Evolutionary conservation across 2,888 invertebrate genomes (phyloP).

Genomic region (Aphelenchoides bicaudatus): DNA sequence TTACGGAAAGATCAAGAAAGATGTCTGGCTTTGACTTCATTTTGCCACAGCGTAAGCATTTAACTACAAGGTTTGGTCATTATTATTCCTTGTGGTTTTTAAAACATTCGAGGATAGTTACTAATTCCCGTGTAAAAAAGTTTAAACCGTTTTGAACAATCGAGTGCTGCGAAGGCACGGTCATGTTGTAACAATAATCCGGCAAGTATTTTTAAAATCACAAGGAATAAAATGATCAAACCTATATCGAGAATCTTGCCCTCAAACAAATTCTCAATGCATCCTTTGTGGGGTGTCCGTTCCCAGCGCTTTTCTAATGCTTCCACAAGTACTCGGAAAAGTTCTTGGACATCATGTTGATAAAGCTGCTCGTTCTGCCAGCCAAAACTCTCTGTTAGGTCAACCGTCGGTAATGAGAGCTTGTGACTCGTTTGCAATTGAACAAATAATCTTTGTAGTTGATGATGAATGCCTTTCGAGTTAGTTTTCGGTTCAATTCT

Average conservation of each 20-base stretch:
- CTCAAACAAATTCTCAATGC: slow-evolving; percentile 77
- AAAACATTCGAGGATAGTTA: no score
- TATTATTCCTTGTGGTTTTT: no score
- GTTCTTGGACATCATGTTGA: slow-evolving; percentile 85
- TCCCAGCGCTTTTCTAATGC: slow-evolving; percentile 79
- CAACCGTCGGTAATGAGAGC: slow-evolving; percentile 78
- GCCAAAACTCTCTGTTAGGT: slow-evolving; percentile 80
- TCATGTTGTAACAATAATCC: neutral
- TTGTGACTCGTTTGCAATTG: slow-evolving; percentile 78
- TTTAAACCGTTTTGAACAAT: slow-evolving; percentile 70
- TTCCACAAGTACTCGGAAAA: slow-evolving; percentile 85
- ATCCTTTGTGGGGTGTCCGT: slow-evolving; percentile 73
- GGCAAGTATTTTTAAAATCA: neutral
- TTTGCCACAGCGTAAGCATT: slow-evolving; percentile 75
- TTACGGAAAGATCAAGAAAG: slow-evolving; percentile 82
- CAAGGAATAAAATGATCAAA: no score
- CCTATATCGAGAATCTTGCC: slow-evolving; percentile 23
- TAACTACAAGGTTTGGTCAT: no score
- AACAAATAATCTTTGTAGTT: slow-evolving; percentile 79
- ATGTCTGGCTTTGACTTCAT: slow-evolving; percentile 79
- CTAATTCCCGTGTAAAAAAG: no score
- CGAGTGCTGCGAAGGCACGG: no score
- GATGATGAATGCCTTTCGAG: slow-evolving; percentile 76
- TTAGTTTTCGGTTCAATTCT: slow-evolving; percentile 59
- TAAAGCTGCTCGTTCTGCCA: slow-evolving; percentile 72